Evolutionary conservation across 2,888 invertebrate species (phyloP), one percentile per base, ranked within the genome.

Genomic region (Clusia tigrina): DNA sequence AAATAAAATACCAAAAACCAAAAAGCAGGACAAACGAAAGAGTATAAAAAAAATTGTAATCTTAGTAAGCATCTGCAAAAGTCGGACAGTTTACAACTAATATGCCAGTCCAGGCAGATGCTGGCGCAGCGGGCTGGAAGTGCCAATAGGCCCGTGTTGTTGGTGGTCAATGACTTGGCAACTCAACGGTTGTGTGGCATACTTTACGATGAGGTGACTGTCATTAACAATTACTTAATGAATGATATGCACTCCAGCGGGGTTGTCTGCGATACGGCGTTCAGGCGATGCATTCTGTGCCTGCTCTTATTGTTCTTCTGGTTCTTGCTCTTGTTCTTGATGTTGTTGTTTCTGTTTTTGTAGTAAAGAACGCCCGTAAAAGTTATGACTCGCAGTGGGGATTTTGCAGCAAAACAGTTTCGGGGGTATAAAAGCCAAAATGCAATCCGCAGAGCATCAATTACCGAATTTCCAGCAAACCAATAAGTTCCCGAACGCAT

Each of bases 371-470:
- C 42, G 3, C n/a, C n/a, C n/a, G n/a, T 17, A 42, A 42, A 42
- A 42, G n/a, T 42, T 42, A 10, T 42, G 42, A 42, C 9, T 42
- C n/a, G 42, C 42, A 42, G 42, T 32, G 32, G 32, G 48, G 20
- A 22, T 48, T n/a, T 22, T 22, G 5, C 22, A 22, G 5, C 18
- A 48, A 48, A 48, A 20, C 48, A 48, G 3, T n/a, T 22, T 48
- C 15, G 2, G 18, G 37, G 58, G 69, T 78, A 78, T 79, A 78
- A 73, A 78, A 77, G 70, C 65, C 59, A 62, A 58, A 54, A 59
- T 25, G 24, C 54, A 15, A 54, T 62, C 22, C 46, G 37, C 59
- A 64, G 63, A 65, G 63, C 66, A 76, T 75, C 78, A 76, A 76
- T 75, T 73, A 72, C 65, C 55, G 57, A 72, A 67, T 60, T 58